phyloP scores from a whole-genome alignment of 2,113 vertebrate genomes.

The Odontophorus gujanensis region DNA sequence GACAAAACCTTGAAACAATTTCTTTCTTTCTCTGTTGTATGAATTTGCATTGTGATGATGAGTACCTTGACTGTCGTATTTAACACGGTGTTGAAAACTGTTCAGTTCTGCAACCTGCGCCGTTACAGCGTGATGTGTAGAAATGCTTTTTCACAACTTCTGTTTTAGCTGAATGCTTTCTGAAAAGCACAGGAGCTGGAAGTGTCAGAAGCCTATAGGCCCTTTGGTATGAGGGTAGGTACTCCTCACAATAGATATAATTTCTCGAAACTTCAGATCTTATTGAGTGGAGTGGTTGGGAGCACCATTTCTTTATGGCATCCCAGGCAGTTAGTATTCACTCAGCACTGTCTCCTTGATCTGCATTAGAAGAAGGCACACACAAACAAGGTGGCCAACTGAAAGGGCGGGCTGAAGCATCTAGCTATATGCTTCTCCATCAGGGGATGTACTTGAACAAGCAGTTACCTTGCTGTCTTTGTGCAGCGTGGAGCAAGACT shows the following conservation, averaged over 20 bases:
- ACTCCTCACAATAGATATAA: background rate
- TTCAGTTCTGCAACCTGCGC: background rate
- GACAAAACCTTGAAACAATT: background rate
- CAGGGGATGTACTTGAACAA: background rate
- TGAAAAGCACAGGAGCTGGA: background rate
- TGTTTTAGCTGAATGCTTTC: background rate
- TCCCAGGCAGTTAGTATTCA: background rate
- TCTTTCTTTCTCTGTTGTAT: background rate
- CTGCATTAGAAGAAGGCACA: background rate
- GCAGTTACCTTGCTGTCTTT: background rate
- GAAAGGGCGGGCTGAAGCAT: background rate
- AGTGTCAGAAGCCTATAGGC: background rate
- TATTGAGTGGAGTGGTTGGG: background rate
- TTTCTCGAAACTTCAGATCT: background rate
- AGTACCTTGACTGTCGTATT: background rate
- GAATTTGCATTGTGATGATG: fast-evolving
- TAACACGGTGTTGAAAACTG: background rate
- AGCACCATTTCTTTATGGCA: background rate
- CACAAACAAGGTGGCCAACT: background rate
- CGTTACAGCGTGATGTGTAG: background rate
- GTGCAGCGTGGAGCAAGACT: background rate
- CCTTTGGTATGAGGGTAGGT: background rate
- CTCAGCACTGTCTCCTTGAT: background rate
- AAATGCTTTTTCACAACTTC: background rate
- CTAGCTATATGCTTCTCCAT: fast-evolving